Base-by-base conservation (phyloP, 2,113 vertebrate genomes). In the Asarcornis scutulata region DNA sequence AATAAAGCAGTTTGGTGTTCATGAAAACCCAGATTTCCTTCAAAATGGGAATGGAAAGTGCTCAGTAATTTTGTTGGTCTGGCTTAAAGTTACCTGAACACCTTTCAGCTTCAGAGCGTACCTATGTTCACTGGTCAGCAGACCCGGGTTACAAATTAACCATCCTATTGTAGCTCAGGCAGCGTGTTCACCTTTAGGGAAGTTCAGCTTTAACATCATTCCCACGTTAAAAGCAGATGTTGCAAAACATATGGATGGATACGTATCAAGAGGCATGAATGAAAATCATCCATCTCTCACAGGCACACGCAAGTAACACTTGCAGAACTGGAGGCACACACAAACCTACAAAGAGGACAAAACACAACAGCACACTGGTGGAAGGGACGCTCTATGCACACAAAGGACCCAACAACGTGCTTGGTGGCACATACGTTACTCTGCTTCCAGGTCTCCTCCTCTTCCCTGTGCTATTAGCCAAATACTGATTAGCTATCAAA, bases 111-210 rank as follows among this genome's bases (percentile, higher is more conserved):
- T 78, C 56, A 17, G 62, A 40, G 34, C 44, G 90, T 95, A 88
- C 91, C 95, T 90, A 5, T 50, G 40, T 48, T 66, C 23, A 29
- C 12, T 62, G 13, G 69, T 46, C 80, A 75, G 56, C 42, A 92
- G 79, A 60, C 48, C 40, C 53, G 48, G 66, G 87, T 96, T 96
- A 88, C 5, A 27, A 76, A 97, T 95, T 94, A 96, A 96, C 91
- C 48, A 13, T 66, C 80, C 86, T 32, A 84, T 79, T 73, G 80
- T 79, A 82, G 80, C 86, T 48, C 48, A 78, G 62, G 44, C 58
- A 66, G 29, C 3, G 52, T 53, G 68, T 53, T 86, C 78, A 66
- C 55, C 81, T 80, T 38, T 27, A 40, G 38, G 73, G 73, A 94
- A 82, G 93, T 3, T 46, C 80, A 64, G 29, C 80, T 58, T 36